These are phyloP conservation scores for Synergus laeviventris DNA, from an alignment of 2,888 invertebrate genomes.

Conservation along the genomic window DNA sequence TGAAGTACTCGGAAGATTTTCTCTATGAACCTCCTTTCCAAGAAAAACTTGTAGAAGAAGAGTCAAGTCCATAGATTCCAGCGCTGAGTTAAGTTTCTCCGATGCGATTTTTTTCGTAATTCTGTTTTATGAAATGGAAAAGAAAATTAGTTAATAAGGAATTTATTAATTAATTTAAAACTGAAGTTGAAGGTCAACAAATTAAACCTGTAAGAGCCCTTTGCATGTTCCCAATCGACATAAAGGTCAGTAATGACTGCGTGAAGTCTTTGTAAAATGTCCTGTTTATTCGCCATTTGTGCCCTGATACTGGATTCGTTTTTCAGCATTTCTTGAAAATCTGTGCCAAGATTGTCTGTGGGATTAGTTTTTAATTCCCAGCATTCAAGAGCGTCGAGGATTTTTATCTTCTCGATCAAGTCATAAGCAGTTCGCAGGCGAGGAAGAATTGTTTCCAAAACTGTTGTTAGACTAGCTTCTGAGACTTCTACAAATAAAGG, in stretches of 20 bases:
- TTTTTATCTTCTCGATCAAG: constrained; percentile 65
- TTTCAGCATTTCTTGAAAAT: constrained; percentile 68
- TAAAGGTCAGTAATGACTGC: constrained; percentile 69
- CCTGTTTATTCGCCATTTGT: constrained; percentile 62
- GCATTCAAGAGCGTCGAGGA: constrained; percentile 69
- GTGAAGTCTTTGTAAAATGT: constrained; percentile 66
- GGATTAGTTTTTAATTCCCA: constrained; percentile 69
- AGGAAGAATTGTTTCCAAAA: constrained; percentile 69
- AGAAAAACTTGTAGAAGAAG: constrained; percentile 65
- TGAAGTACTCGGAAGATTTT: constrained; percentile 48
- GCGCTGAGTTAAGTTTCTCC: constrained; percentile 63
- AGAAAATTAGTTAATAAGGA: background rate
- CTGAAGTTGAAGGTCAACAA: background rate
- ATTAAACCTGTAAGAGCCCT: constrained; percentile 67
- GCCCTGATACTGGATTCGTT: constrained; percentile 63
- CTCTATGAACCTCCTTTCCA: constrained; percentile 55
- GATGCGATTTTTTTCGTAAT: constrained; percentile 67
- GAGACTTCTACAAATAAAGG: constrained; percentile 62
- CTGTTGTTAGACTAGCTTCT: constrained; percentile 67
- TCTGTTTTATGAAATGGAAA: constrained; percentile 54
- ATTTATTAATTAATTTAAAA: background rate
- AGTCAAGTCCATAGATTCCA: constrained; percentile 65
- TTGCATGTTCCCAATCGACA: constrained; percentile 73
- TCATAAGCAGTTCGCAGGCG: constrained; percentile 62
- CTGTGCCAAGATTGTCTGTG: constrained; percentile 64